Evolutionary conservation across 2,113 vertebrate species (phyloP), one percentile per base, ranked within the genome.

Genomic region (Podiceps cristatus): DNA sequence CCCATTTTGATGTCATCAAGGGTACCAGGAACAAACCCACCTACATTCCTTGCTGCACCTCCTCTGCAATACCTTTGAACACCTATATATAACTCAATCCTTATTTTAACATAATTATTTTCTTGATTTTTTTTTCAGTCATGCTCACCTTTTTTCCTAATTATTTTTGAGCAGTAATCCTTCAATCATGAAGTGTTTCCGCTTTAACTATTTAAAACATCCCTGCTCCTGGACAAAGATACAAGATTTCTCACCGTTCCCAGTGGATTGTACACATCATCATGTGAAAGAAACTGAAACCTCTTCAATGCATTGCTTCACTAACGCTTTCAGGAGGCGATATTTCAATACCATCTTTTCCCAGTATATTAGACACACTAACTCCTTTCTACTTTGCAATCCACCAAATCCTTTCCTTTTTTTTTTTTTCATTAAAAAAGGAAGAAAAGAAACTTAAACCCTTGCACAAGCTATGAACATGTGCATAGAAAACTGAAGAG

Each of bases 391-490:
- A 19, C 47, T 85, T 94, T 64, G 68, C 89, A 95, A 89, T 86
- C 86, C 4, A 0, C 75, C 56, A 96, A 96, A 96, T 94, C 96
- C 91, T 89, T 95, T 85, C 82, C 40, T 37, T 74, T 96, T 96
- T 37, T 37, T 37, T 37, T 37, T 37, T 94, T 86, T 72, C 80
- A 66, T 53, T 93, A 78, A 77, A 92, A 92, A 94, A 68, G 45
- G 60, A 95, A 86, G 50, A 88, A 95, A 76, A 77, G 67, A 76
- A 94, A 90, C 64, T 91, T 93, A 96, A 96, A 93, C 35, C 79
- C 79, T 87, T 69, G 64, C 86, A 79, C 80, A 96, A 96, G 80
- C 88, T 87, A 92, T 53, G 94, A 95, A 91, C 75, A 69, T 77
- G 67, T 86, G 86, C 82, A 95, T 7, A 92, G 96, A 78, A 93